These are phyloP conservation scores for Cephalotes varians DNA, from an alignment of 2,888 invertebrate species.

Conservation along the genomic window DNA sequence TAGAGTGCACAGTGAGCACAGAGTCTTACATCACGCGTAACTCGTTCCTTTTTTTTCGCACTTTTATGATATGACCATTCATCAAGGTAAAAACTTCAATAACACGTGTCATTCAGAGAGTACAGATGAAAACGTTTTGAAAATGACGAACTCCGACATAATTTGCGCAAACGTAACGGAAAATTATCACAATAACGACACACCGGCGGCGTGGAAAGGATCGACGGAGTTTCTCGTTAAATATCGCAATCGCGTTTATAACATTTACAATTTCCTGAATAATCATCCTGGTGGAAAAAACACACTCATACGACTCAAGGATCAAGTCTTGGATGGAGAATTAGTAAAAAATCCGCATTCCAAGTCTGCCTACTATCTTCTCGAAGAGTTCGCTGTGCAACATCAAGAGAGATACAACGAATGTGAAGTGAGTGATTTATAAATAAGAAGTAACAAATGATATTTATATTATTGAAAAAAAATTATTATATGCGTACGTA, in stretches of 20 bases:
- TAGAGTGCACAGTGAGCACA: background rate
- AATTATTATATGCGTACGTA: background rate
- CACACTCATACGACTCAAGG: constrained; percentile 88
- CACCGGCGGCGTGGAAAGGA: background rate
- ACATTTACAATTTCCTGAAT: constrained; percentile 89
- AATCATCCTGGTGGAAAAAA: constrained; percentile 92
- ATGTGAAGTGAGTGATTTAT: constrained; percentile 76
- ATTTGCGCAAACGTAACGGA: background rate
- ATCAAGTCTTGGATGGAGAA: constrained; percentile 87
- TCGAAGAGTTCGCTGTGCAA: constrained; percentile 88
- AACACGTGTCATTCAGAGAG: background rate
- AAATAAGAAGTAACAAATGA: background rate
- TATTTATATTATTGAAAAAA: background rate
- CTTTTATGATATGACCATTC: background rate
- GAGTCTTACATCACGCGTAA: background rate
- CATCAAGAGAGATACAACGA: constrained; percentile 75
- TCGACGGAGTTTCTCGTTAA: constrained; percentile 83
- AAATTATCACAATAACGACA: background rate
- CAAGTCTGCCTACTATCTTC: constrained; percentile 89
- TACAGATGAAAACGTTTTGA: too few relatives aligned
- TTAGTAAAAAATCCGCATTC: constrained; percentile 89
- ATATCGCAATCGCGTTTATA: constrained; percentile 87
- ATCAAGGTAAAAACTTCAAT: background rate
- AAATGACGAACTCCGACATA: background rate
- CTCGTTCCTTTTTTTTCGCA: background rate